Evolutionary conservation across 2,113 vertebrate species (phyloP).

Genomic region (Daubentonia madagascariensis): DNA sequence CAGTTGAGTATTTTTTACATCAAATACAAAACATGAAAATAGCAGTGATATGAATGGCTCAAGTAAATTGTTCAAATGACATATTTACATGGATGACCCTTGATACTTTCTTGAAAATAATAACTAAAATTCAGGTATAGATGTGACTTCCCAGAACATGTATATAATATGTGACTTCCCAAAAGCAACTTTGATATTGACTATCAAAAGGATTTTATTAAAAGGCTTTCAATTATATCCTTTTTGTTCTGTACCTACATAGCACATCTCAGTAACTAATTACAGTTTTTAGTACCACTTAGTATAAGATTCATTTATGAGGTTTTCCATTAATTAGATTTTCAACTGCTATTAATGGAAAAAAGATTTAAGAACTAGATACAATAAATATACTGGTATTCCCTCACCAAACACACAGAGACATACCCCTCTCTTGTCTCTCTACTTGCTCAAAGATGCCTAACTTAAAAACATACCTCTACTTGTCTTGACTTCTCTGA

Average conservation of each 20-base stretch:
- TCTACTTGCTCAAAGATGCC: background rate
- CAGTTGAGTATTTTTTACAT: conserved; percentile 33
- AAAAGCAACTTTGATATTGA: background rate
- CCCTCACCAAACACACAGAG: background rate
- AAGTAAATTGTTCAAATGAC: background rate
- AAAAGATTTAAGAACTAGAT: background rate
- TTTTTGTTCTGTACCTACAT: background rate
- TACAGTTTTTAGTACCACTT: conserved; percentile 17
- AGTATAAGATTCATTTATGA: background rate
- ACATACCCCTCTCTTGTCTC: background rate
- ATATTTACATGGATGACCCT: conserved; percentile 1
- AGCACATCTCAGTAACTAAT: background rate
- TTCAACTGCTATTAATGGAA: background rate
- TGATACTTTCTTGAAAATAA: background rate
- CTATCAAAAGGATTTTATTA: conserved; percentile 43
- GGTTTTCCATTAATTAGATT: conserved; percentile 4
- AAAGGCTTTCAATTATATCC: background rate
- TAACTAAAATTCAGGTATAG: background rate
- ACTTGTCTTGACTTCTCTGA: background rate
- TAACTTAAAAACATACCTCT: background rate
- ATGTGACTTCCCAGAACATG: background rate
- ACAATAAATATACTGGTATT: background rate
- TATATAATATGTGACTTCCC: background rate
- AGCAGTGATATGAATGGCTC: background rate
- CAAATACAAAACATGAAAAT: conserved; percentile 27